Percentiles rank a stretch among this genome's conserved stretches.
These are phyloP conservation scores for Altica lythri DNA, from an alignment of 2,888 invertebrate genomes.

Conservation along the genomic window DNA sequence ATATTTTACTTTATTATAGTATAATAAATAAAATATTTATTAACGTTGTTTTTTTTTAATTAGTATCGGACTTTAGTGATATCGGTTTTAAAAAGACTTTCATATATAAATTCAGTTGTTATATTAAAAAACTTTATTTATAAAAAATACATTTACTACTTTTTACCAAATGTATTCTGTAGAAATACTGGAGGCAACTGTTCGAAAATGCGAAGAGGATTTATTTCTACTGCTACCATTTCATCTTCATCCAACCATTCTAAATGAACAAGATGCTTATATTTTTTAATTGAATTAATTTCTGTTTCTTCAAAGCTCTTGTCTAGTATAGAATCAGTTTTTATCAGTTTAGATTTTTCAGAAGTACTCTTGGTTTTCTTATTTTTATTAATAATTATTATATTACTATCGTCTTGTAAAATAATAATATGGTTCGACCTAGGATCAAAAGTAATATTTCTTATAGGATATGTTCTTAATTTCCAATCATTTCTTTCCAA, in stretches of 20 bases:
- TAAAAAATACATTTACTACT: constrained; percentile 46
- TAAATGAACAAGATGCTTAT: constrained; percentile 75
- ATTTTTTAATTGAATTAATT: constrained; percentile 47
- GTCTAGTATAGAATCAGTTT: not conserved
- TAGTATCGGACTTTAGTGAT: too few relatives aligned
- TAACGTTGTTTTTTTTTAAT: not conserved
- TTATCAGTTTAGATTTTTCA: constrained; percentile 1
- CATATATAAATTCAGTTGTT: too few relatives aligned
- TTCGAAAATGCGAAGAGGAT: constrained; percentile 70
- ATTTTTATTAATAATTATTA: constrained; percentile 66
- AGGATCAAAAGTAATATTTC: constrained; percentile 67
- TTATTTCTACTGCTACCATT: constrained; percentile 77
- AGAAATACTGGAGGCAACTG: constrained; percentile 73
- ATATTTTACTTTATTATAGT: too few relatives aligned
- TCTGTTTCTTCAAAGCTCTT: not conserved
- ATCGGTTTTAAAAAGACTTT: too few relatives aligned
- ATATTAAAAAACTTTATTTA: not conserved
- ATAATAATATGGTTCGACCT: constrained; percentile 68
- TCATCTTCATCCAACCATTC: constrained; percentile 71
- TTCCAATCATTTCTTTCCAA: constrained; percentile 63
- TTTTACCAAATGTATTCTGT: constrained; percentile 68
- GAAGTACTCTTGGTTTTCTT: constrained; percentile 52
- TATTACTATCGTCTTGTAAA: constrained; percentile 72
- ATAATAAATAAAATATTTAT: not conserved
- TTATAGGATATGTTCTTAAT: constrained; percentile 63